Base-by-base conservation (phyloP, 2,113 vertebrate species). In the Chloropsis hardwickii region DNA sequence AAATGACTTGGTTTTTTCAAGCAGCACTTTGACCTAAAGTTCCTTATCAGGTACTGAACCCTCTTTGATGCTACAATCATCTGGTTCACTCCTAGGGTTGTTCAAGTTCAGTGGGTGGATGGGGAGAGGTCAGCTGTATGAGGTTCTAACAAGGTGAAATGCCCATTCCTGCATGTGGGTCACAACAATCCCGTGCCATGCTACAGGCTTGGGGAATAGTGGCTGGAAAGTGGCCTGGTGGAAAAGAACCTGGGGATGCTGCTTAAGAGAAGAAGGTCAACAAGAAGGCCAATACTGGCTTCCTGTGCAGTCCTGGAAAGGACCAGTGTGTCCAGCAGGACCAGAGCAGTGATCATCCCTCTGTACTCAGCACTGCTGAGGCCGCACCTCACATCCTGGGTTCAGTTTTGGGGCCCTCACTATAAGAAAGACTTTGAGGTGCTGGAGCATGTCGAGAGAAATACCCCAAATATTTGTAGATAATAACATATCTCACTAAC, bases 351-450 rank as follows among this genome's bases (percentile, higher is more conserved):
- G 54, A 27, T 61, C 14, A 60, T 54, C n/a, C n/a, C 24, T 22
- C 8, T 47, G 47, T 42, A 35, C 12, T 27, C 17, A 17, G 61
- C 54, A 47, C 45, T 47, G n/a, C 20, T 40, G n/a, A 61, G n/a
- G n/a, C 24, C 0, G 0, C 24, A 54, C 21, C 29, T 61, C 5
- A 1, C 3, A 24, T 31, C n/a, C 9, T 22, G 5, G 4, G n/a
- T 4, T 23, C 29, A 47, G 16, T 27, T 76, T n/a, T 67, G 54
- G 24, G 39, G 2, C 11, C 8, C 25, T 76, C 29, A 27, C 40
- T 47, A 31, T 12, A 40, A 35, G 9, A 61, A 67, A 47, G 10
- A 54, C 5, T 18, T 2, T 47, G 40, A 69, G 10, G 21, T 3
- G n/a, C n/a, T 54, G 29, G 29, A 76, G 25, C 6, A 10, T 8